These are phyloP conservation scores for Haemorhous mexicanus DNA, from an alignment of 2,113 vertebrate genomes.

Conservation along the genomic window DNA sequence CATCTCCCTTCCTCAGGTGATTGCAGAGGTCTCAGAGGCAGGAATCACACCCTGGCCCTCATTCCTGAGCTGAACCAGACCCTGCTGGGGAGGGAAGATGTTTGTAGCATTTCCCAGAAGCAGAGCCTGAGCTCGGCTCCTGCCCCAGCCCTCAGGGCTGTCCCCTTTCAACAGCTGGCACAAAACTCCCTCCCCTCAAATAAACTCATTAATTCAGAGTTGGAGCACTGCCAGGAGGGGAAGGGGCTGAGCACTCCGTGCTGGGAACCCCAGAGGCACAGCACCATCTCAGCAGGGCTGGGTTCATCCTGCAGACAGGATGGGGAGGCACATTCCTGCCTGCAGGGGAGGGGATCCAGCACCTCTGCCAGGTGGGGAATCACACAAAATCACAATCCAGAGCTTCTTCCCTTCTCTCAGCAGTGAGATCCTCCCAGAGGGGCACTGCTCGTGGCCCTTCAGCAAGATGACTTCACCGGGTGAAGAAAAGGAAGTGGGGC, in stretches of 20 bases:
- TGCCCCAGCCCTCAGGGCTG: neutral
- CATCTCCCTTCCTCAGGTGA: neutral
- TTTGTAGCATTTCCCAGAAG: neutral
- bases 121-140: neutral
- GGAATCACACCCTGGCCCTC: neutral
- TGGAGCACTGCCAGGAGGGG: neutral
- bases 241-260: neutral
- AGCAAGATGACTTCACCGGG: neutral
- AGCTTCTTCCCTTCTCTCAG: neutral
- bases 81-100: neutral
- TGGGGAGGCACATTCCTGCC: neutral
- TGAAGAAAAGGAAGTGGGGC: constrained; percentile 19
- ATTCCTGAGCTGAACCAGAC: neutral
- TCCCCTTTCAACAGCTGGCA: neutral
- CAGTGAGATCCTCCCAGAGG: neutral
- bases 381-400: neutral
- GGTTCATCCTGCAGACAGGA: neutral
- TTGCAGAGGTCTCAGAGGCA: neutral
- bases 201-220: neutral
- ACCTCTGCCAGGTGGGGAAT: neutral
- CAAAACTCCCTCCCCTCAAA: neutral
- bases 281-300: accelerated
- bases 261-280: neutral
- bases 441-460: neutral
- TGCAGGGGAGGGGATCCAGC: neutral